Percentiles rank a stretch among this genome's conserved stretches.
Conservation (phyloP, 2,113 vertebrate species). For the Mugil cephalus region DNA sequence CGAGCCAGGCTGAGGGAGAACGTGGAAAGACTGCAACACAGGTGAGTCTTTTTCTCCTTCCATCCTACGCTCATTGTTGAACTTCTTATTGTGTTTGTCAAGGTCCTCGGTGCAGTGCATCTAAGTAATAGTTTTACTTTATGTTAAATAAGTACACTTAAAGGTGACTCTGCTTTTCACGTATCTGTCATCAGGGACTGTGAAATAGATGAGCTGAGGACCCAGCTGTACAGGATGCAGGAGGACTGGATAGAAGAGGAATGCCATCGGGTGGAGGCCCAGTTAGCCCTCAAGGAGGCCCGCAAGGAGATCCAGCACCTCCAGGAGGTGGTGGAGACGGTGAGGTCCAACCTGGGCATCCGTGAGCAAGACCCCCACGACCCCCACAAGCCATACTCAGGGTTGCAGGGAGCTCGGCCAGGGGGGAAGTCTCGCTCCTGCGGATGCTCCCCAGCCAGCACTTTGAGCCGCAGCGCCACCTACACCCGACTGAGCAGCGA, state of each 20-base stretch:
- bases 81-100: not conserved
- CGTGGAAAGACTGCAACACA: slow-evolving; percentile 93
- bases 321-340: slow-evolving; percentile 92
- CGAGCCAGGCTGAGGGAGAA: slow-evolving; percentile 93
- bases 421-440: slow-evolving; percentile 86
- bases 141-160: not conserved
- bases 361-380: slow-evolving; percentile 88
- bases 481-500: slow-evolving; percentile 92
- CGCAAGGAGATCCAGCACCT: slow-evolving; percentile 96
- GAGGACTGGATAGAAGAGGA: slow-evolving; percentile 99
- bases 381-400: slow-evolving; percentile 89
- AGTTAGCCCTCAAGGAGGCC: slow-evolving; percentile 95
- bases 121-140: not conserved
- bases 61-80: fast-evolving
- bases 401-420: slow-evolving; percentile 82
- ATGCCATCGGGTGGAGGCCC: slow-evolving; percentile 96
- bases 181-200: slow-evolving; percentile 84
- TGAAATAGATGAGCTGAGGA: slow-evolving; percentile 93
- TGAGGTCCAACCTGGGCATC: slow-evolving; percentile 88
- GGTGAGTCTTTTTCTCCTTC: slow-evolving; percentile 78
- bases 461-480: slow-evolving; percentile 90
- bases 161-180: not conserved
- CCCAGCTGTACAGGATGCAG: slow-evolving; percentile 94
- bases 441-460: slow-evolving; percentile 91
- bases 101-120: not conserved